Percentiles rank a stretch among this genome's conserved stretches.
Evolutionary conservation across 2,888 invertebrate species (phyloP).

Genomic region (Halocaridina rubra): DNA sequence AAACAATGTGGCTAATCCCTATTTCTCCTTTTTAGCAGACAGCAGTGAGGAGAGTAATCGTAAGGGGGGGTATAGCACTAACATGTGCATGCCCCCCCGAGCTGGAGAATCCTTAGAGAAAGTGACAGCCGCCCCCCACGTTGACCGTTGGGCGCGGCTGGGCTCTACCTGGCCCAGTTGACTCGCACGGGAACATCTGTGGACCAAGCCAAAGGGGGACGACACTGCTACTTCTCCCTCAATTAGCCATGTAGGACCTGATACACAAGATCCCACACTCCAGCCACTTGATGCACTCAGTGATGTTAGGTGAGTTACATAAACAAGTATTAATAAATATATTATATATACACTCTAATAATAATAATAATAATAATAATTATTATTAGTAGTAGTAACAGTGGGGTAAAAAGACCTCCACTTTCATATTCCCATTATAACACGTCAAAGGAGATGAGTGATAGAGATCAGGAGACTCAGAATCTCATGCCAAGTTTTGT

Average conservation of each 20-base stretch:
- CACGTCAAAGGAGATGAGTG: too few species aligned
- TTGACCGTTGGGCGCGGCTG: conserved; percentile 45
- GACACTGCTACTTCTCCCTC: background rate
- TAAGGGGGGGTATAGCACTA: background rate
- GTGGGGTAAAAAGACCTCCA: too few species aligned
- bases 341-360: too few species aligned
- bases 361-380: too few species aligned
- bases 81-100: background rate
- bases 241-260: too few species aligned
- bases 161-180: conserved; percentile 56
- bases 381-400: too few species aligned
- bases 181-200: conserved; percentile 40
- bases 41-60: conserved; percentile 7
- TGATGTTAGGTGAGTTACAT: too few species aligned
- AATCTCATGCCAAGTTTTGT: too few species aligned
- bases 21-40: background rate
- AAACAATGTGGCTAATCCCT: too few species aligned
- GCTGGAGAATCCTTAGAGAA: conserved; percentile 6
- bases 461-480: too few species aligned
- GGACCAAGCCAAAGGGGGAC: conserved; percentile 4
- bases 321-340: too few species aligned
- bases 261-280: background rate
- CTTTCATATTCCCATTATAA: too few species aligned
- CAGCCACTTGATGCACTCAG: background rate
- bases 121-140: conserved; percentile 32